Evolutionary conservation across 2,888 invertebrate species (phyloP), one percentile per base, ranked within the genome.

Genomic region (Sicus ferrugineus): DNA sequence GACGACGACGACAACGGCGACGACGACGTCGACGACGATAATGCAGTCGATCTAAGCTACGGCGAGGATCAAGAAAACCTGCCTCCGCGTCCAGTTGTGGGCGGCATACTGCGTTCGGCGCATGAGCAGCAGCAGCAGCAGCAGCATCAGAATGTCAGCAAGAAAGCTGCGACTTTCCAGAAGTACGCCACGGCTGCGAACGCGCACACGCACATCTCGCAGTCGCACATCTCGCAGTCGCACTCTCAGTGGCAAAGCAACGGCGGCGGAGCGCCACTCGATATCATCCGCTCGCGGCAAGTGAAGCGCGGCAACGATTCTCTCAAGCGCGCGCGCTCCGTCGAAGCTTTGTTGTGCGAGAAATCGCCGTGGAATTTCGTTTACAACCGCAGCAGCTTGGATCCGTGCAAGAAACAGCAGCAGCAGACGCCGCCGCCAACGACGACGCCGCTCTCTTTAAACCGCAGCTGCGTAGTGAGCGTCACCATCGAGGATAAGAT

Each of bases 271-370:
- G 2, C 68, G 0, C 72, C 67, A 19, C 28, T 46, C 11, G 59
- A 64, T 52, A 69, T 64, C 48, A 28, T 59, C 66, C 74, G 75
- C 16, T 83, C 84, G 69, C 81, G 87, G 62, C 87, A 87, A 69
- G 80, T 86, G 26, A 85, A 89, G 84, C 80, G 89, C 61, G 88
- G 89, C 73, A 87, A 87, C 78, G 89, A 90, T 76, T 89, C 90
- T 64, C 90, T 94, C 81, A 94, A 95, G 84, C 89, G 95, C 70
- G 94, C 95, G 4, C 89, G 94, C 50, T 94, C 95, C 67, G 95
- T 95, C 62, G 95, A 95, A 84, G 91, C 94, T 3, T 88, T 95
- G 71, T 89, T 93, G 78, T 89, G 92, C 74, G 89, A 90, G 75
- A 90, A 90, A 76, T 82, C 84, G 19, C 80, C 84, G 4, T 85